Evolutionary conservation across 2,113 vertebrate genomes (phyloP), one percentile per base, ranked within the genome.

Genomic region (Amphiprion ocellaris): DNA sequence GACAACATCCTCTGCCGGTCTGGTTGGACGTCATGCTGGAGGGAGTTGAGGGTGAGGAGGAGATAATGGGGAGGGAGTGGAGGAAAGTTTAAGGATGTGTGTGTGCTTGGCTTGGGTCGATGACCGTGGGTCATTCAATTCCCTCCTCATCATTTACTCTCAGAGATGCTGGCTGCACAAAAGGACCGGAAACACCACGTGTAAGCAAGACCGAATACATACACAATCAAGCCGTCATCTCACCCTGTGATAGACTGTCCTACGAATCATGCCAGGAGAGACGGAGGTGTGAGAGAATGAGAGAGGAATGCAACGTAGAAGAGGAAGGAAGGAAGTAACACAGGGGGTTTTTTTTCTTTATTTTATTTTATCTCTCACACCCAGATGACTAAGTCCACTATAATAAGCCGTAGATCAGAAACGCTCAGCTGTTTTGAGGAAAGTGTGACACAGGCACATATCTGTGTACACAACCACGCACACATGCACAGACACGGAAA

Each of bases 141-240:
- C 69, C 69, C 39, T 47, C 63, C 66, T 80, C 67, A 66, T 64
- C 72, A 66, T 52, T 70, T 58, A 33, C 21, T 14, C 74, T 63
- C 66, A 67, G 64, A 73, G 61, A 82, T 86, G 84, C 87, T 90
- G 83, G 82, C 70, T 84, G 67, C 12, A 63, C 91, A 90, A 70
- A 91, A 89, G 68, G 54, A 12, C 24, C 56, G 49, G 84, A 86
- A 79, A 73, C 74, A 70, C 65, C 41, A 67, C 78, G 86, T 74
- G 78, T 69, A 88, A 86, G 76, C 61, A n/a, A 67, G 50, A 70
- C 71, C 62, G 81, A 88, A 90, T 61, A 59, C 19, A 60, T 50
- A 68, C 68, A 84, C 84, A 81, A 83, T 84, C 80, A 90, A 79
- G 74, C 71, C 68, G 83, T 86, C 91, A 89, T 75, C 77, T 59